Conservation (phyloP, 2,888 invertebrate species). For the Cyclophora punctaria region DNA sequence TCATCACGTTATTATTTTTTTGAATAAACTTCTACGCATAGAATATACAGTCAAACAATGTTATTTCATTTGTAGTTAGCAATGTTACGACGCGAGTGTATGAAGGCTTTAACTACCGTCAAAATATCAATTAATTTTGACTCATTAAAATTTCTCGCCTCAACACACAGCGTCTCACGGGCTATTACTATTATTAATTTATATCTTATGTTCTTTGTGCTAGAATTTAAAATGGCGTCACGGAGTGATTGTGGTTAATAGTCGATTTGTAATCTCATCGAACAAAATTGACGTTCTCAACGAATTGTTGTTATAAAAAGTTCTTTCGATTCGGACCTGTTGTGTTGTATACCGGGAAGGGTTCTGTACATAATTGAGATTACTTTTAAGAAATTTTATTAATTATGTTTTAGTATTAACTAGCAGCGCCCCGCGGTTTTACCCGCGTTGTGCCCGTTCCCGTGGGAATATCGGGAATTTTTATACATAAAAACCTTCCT, state of each 20-base stretch:
- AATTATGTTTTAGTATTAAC: too few species aligned
- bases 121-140: slow-evolving; percentile 57
- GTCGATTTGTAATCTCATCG: slow-evolving; percentile 53
- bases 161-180: slow-evolving; percentile 14
- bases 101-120: slow-evolving; percentile 30
- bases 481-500: too few species aligned
- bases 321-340: slow-evolving; percentile 13
- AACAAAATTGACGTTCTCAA: slow-evolving; percentile 51
- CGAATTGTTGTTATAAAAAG: slow-evolving; percentile 26
- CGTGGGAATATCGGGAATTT: too few species aligned
- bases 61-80: slow-evolving; percentile 7
- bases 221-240: slow-evolving; percentile 19
- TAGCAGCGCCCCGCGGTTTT: too few species aligned
- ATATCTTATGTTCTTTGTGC: slow-evolving; percentile 7
- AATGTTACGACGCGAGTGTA: slow-evolving; percentile 30
- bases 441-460: too few species aligned
- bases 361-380: slow-evolving; percentile 17
- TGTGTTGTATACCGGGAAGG: slow-evolving; percentile 3
- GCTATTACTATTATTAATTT: slow-evolving; percentile 3
- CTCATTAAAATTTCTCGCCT: slow-evolving; percentile 48
- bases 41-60: too few species aligned
- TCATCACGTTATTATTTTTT: too few species aligned
- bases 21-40: too few species aligned
- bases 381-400: too few species aligned
- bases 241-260: slow-evolving; percentile 5